Evolutionary conservation across 2,797 vertebrate genomes (phyloP), one percentile per base, ranked within the genome.

Genomic region (Spinus olivaceus): DNA sequence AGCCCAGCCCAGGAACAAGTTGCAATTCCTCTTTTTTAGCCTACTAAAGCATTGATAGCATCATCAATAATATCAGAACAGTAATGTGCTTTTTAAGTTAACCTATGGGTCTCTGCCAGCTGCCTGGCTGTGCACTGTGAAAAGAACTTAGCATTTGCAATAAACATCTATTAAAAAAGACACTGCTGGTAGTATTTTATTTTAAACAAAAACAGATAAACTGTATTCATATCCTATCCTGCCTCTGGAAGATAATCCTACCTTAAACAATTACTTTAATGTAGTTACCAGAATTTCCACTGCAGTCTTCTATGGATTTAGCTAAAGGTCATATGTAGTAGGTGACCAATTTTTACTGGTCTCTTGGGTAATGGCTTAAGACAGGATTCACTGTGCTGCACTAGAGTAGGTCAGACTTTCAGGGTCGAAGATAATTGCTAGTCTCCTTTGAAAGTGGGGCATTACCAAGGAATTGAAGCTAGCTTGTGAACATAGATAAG

Each of bases 61-160:
- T 73, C 63, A 86, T 90, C 93, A 95, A 79, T 90, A 95, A 76
- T 41, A 79, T 86, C 90, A 86, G 33, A 47, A 41, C 8, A 59
- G 33, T 82, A 89, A 95, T 23, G 13, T 54, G 32, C 27, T 79
- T 76, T 81, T 54, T 77, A 80, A 49, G 77, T 73, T 90, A 92
- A 71, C 66, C 49, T 66, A 5, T 65, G 53, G 6, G 47, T 81
- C 77, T 86, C 73, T 66, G 32, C 24, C 54, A 78, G 42, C n/a
- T 70, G 35, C 35, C 49, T 73, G 61, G 12, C 11, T 90, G 10
- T 30, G 25, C 37, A 78, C 46, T 20, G 35, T 24, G 41, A 64
- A 86, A 85, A 88, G 14, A 79, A n/a, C 15, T 72, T 63, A n/a
- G 7, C 7, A 51, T 30, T 63, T 37, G 6, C 47, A 61, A 53